Conservation (phyloP, 2,797 vertebrate genomes). For the Squalus acanthias region DNA sequence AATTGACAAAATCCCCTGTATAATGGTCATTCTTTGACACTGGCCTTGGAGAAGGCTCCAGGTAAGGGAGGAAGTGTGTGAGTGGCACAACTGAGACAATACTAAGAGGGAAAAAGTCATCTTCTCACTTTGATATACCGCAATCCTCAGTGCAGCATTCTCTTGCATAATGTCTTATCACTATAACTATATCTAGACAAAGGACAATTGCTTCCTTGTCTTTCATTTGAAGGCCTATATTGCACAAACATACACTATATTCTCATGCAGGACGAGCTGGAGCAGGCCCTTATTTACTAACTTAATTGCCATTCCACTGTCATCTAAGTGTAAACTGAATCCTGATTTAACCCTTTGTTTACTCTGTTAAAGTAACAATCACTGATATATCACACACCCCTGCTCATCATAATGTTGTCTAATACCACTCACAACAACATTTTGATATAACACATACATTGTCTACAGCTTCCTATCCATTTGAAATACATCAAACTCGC, state of each 20-base stretch:
- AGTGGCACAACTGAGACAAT: background rate
- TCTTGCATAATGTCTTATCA: background rate
- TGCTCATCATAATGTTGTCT: background rate
- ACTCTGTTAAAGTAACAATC: background rate
- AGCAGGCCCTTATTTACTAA: background rate
- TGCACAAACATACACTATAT: background rate
- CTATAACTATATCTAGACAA: background rate
- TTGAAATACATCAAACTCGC: background rate
- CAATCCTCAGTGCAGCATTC: background rate
- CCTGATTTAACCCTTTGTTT: background rate
- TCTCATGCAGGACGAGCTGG: background rate
- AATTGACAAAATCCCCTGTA: background rate
- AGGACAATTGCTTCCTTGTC: background rate
- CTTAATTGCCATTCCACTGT: background rate
- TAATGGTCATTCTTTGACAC: background rate
- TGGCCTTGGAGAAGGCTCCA: background rate
- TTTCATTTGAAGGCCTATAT: background rate
- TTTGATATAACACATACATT: background rate
- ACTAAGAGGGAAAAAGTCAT: background rate
- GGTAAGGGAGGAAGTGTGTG: background rate
- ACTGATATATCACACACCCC: background rate
- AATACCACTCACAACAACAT: background rate
- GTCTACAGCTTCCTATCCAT: background rate
- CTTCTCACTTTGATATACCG: background rate
- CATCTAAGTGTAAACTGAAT: background rate